A percentile compares a stretch with the other conserved stretches of the same genome.
Conservation (phyloP, 2,888 invertebrate genomes). For the Cremastobaeus sp. region DNA sequence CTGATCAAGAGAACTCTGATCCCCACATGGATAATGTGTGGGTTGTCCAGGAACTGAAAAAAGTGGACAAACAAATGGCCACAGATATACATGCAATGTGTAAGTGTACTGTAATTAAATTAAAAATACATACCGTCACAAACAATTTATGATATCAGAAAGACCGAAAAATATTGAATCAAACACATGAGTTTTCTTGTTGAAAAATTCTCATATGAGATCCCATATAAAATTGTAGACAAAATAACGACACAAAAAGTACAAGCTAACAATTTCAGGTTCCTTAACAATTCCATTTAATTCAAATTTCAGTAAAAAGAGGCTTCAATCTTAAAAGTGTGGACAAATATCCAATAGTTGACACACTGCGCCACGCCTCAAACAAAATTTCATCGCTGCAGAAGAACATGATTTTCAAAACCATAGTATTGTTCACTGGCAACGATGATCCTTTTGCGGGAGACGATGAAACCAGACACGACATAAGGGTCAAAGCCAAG, state of each 20-base stretch:
- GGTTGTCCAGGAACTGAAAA: constrained; percentile 48
- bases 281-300: too few relatives aligned
- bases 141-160: too few relatives aligned
- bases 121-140: too few relatives aligned
- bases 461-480: constrained; percentile 19
- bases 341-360: constrained; percentile 48
- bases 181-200: too few relatives aligned
- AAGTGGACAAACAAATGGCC: constrained; percentile 49
- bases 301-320: constrained; percentile 22
- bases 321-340: constrained; percentile 18
- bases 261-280: too few relatives aligned
- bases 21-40: constrained; percentile 54
- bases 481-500: constrained; percentile 52
- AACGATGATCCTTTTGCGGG: constrained; percentile 58
- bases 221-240: too few relatives aligned
- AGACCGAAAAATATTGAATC: too few relatives aligned
- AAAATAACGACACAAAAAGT: too few relatives aligned
- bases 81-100: constrained; percentile 35
- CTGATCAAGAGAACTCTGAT: constrained; percentile 55
- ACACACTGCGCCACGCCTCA: constrained; percentile 54
- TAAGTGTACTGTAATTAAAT: too few relatives aligned
- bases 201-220: too few relatives aligned
- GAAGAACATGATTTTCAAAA: constrained; percentile 47
- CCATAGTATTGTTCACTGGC: constrained; percentile 58
- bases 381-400: constrained; percentile 37